These are phyloP conservation scores for Pardalotus punctatus DNA, from an alignment of 2,113 vertebrate genomes.

Conservation along the genomic window DNA sequence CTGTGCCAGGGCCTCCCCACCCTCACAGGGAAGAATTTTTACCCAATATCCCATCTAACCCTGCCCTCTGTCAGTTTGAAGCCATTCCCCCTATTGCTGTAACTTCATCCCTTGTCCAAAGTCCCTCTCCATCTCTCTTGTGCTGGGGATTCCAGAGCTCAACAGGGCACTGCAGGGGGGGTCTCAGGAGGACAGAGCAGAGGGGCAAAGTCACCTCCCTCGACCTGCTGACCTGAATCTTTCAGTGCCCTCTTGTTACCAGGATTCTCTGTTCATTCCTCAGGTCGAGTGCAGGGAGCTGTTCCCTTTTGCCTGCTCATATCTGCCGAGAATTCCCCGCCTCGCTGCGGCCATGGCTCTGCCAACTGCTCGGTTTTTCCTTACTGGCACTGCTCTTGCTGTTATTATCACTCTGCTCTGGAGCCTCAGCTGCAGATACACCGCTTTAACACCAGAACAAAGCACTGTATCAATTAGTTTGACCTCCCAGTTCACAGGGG, in stretches of 20 bases:
- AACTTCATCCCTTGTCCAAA: too few species aligned
- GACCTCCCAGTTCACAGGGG: not conserved
- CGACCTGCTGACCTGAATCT: not conserved
- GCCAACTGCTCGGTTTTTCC: not conserved
- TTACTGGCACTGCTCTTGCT: not conserved
- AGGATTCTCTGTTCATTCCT: not conserved
- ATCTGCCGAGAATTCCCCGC: not conserved
- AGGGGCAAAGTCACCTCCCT: not conserved
- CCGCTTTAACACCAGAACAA: not conserved
- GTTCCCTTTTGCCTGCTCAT: not conserved
- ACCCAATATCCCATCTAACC: not conserved
- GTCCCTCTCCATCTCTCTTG: not conserved
- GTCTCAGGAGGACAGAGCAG: not conserved
- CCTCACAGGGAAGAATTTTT: not conserved
- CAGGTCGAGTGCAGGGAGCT: not conserved
- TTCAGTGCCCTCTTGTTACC: rapidly evolving
- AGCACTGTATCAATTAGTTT: not conserved
- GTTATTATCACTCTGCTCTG: not conserved
- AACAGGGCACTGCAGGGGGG: not conserved
- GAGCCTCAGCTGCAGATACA: not conserved
- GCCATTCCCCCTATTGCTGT: not conserved
- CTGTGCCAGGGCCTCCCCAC: not conserved
- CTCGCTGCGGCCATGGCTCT: not conserved
- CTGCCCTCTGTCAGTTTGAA: not conserved
- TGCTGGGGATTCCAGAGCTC: not conserved